phyloP scores from a whole-genome alignment of 2,888 invertebrate species.

The Tuta absoluta region DNA sequence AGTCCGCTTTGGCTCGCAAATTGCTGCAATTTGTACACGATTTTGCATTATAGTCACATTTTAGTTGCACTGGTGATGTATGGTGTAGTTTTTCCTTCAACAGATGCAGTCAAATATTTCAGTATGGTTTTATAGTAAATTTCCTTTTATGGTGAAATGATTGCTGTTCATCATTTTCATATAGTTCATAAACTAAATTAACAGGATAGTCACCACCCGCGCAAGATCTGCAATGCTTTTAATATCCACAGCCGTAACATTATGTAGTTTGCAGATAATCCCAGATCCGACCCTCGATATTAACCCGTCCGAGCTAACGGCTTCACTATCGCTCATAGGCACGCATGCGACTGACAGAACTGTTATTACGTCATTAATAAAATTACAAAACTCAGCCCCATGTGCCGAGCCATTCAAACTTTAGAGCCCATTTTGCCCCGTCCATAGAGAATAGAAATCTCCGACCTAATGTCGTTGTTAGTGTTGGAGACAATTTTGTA shows the following conservation, averaged over 20 bases:
- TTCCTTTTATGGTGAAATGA: neutral
- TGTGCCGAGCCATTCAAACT: constrained; percentile 64
- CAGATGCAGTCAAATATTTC: constrained; percentile 3
- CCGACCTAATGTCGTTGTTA: constrained; percentile 13
- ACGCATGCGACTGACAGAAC: constrained; percentile 79
- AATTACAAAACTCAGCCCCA: constrained; percentile 79
- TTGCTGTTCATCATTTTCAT: neutral
- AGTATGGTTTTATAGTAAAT: neutral
- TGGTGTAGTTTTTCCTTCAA: constrained; percentile 16
- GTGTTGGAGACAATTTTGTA: constrained; percentile 25
- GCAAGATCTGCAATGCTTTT: constrained; percentile 18
- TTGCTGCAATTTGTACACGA: constrained; percentile 45
- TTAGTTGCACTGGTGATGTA: neutral
- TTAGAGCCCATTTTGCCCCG: constrained; percentile 61
- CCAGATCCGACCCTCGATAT: constrained; percentile 71
- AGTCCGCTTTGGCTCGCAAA: constrained; percentile 47
- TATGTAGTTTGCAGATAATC: constrained; percentile 65
- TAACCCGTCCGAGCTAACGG: constrained; percentile 78
- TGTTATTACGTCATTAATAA: constrained; percentile 82
- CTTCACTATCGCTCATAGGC: constrained; percentile 78
- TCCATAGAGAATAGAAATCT: constrained; percentile 29
- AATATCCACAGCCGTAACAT: constrained; percentile 29
- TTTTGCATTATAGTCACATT: constrained; percentile 34
- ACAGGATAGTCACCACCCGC: constrained; percentile 7
- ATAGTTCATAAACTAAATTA: constrained; percentile 2